Conservation (phyloP, 2,888 invertebrate genomes). For the Synergus laeviventris region DNA sequence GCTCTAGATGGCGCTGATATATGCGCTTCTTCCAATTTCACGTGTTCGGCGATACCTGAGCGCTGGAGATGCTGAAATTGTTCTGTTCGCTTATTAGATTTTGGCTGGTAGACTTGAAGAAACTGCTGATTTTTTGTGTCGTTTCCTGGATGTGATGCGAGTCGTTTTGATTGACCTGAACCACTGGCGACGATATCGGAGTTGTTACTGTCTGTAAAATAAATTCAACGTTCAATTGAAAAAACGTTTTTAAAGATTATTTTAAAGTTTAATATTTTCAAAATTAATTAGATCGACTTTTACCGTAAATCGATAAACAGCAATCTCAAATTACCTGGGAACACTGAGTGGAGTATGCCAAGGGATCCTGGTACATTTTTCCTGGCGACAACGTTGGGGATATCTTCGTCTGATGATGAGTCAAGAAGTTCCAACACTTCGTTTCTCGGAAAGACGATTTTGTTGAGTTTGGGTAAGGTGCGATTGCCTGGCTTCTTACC, state of each 20-base stretch:
- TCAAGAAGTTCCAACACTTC: slow-evolving; percentile 13
- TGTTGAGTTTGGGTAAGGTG: slow-evolving; percentile 63
- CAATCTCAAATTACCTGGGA: slow-evolving; percentile 63
- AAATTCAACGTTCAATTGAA: slow-evolving; percentile 17
- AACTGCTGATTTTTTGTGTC: slow-evolving; percentile 17
- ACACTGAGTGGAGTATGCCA: slow-evolving; percentile 67
- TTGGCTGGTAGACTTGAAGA: slow-evolving; percentile 28
- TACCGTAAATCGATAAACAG: neutral
- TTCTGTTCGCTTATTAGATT: slow-evolving; percentile 55
- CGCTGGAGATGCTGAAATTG: slow-evolving; percentile 53
- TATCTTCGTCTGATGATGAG: slow-evolving; percentile 46
- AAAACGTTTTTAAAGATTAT: too few species aligned
- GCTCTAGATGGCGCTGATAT: slow-evolving; percentile 74
- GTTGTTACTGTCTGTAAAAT: slow-evolving; percentile 66
- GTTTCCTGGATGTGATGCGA: slow-evolving; percentile 16
- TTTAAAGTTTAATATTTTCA: too few species aligned
- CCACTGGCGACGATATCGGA: slow-evolving; percentile 65
- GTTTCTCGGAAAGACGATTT: slow-evolving; percentile 58
- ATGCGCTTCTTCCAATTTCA: slow-evolving; percentile 77
- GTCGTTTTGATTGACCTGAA: slow-evolving; percentile 53
- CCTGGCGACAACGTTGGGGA: slow-evolving; percentile 49
- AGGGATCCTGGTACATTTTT: neutral
- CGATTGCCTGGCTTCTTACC: slow-evolving; percentile 61
- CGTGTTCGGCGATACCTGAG: slow-evolving; percentile 66
- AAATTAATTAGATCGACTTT: too few species aligned